Conservation (phyloP, 1,140 invertebrate species). For the Melitaea cinxia region DNA sequence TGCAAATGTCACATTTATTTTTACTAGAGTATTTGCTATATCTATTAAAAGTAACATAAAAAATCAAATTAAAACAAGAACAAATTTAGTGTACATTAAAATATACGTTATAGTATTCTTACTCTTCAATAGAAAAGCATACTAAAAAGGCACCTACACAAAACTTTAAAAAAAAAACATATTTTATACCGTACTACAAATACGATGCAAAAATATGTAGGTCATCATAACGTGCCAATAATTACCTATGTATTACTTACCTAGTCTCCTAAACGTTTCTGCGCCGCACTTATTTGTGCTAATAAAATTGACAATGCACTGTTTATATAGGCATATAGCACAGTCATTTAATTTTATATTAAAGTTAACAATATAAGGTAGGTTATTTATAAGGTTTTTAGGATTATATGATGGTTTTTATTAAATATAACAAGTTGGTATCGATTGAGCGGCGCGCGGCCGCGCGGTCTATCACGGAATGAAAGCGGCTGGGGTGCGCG, state of each 20-base stretch:
- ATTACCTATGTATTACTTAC: slow-evolving; percentile 67
- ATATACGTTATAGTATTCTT: no score
- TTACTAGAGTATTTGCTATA: background rate
- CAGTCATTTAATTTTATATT: background rate
- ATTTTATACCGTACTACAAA: background rate
- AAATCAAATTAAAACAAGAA: no score
- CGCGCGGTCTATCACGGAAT: slow-evolving; percentile 65
- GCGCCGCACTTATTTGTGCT: slow-evolving; percentile 59
- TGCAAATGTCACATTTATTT: no score
- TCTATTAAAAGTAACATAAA: no score
- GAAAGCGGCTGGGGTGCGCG: slow-evolving; percentile 67
- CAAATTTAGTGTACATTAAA: no score
- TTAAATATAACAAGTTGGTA: slow-evolving; percentile 40
- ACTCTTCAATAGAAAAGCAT: no score
- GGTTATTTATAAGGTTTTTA: background rate
- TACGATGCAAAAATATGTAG: slow-evolving; percentile 44
- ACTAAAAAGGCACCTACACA: no score
- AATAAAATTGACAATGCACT: slow-evolving; percentile 27
- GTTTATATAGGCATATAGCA: slow-evolving; percentile 1
- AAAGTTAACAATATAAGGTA: background rate
- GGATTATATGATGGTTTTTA: slow-evolving; percentile 38
- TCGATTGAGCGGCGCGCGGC: slow-evolving; percentile 74
- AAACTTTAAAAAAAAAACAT: background rate
- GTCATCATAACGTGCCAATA: slow-evolving; percentile 74
- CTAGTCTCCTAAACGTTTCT: slow-evolving; percentile 59